phyloP scores from a whole-genome alignment of 2,888 invertebrate genomes.

The Amblyjoppa proteus region DNA sequence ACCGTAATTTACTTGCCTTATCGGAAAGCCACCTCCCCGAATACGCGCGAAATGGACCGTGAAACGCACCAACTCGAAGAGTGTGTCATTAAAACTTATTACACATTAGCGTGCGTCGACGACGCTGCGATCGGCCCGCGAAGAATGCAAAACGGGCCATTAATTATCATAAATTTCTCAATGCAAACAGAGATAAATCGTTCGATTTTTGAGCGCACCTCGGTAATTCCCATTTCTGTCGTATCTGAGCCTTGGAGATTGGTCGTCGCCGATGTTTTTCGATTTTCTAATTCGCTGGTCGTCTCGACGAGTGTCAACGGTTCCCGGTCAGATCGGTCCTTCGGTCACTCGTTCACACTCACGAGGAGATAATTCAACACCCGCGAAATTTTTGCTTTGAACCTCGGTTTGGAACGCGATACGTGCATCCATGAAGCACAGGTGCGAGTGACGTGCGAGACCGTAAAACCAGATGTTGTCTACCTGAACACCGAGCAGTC shows the following conservation, averaged over 20 bases:
- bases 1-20: background rate
- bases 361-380: background rate
- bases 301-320: background rate
- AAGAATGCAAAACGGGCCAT: background rate
- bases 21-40: background rate
- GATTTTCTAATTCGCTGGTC: background rate
- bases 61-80: background rate
- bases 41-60: background rate
- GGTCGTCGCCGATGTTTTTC: background rate
- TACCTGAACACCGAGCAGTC: constrained; percentile 61
- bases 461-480: constrained; percentile 47
- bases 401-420: background rate
- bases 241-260: background rate
- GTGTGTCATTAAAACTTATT: background rate
- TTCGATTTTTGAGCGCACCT: constrained; percentile 45
- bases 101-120: background rate
- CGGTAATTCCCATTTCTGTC: constrained; percentile 39
- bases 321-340: background rate
- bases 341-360: no score
- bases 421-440: constrained; percentile 9
- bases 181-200: background rate
- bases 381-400: constrained; percentile 3
- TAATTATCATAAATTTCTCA: background rate
- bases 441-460: constrained; percentile 24
- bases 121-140: background rate